Conservation (phyloP, 2,888 invertebrate genomes). For the Himalopsyche japonica region DNA sequence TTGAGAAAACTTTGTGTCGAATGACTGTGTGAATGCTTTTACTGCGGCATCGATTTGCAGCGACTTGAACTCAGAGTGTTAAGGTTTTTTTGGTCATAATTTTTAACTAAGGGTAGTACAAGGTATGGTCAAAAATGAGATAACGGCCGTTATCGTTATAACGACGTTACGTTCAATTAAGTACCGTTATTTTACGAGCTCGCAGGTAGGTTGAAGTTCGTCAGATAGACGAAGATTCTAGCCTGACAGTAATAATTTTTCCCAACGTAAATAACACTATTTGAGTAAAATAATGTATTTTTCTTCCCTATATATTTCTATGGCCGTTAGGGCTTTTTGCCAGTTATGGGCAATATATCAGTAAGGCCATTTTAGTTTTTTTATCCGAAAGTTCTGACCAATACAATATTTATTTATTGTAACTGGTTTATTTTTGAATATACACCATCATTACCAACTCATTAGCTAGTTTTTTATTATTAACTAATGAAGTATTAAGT, state of each 20-base stretch:
- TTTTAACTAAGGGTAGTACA: not conserved
- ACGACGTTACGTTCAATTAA: not conserved
- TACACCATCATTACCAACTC: too few species aligned
- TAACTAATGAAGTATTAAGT: too few species aligned
- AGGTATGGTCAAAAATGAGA: not conserved
- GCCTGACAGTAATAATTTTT: not conserved
- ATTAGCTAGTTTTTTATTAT: too few species aligned
- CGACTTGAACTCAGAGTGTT: not conserved
- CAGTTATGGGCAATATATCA: too few species aligned
- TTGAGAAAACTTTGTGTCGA: too few species aligned
- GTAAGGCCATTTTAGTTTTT: too few species aligned
- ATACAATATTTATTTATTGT: too few species aligned
- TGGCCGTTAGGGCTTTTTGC: too few species aligned
- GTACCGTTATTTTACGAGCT: not conserved
- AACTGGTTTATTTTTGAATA: too few species aligned
- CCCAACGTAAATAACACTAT: not conserved
- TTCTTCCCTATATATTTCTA: not conserved
- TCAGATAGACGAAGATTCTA: not conserved
- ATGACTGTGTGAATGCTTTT: too few species aligned
- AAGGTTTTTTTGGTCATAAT: not conserved
- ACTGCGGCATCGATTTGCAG: too few species aligned
- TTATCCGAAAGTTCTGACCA: too few species aligned
- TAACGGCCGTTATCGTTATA: not conserved
- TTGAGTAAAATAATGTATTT: not conserved
- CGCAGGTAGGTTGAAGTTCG: not conserved